These are phyloP conservation scores for Perca fluviatilis DNA, from an alignment of 2,113 vertebrate species.

Conservation along the genomic window DNA sequence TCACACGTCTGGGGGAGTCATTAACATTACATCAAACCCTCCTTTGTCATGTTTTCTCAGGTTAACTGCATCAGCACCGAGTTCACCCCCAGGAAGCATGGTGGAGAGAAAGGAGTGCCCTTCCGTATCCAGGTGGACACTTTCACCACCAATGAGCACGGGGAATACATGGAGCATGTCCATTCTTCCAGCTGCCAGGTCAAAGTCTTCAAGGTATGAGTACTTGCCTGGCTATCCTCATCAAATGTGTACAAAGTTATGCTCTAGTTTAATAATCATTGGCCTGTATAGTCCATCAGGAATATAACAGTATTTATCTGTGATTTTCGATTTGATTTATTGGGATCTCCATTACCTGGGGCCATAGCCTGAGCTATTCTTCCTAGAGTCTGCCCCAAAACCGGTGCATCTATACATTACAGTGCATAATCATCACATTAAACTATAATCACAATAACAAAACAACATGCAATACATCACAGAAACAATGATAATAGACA, in stretches of 20 bases:
- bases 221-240: not conserved
- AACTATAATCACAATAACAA: no score
- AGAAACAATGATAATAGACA: no score
- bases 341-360: no score
- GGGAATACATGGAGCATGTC: slow-evolving; percentile 91
- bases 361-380: no score
- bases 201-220: slow-evolving; percentile 96
- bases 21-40: not conserved
- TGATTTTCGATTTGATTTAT: no score
- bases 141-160: slow-evolving; percentile 89
- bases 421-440: no score
- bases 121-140: slow-evolving; percentile 96
- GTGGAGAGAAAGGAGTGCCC: slow-evolving; percentile 95
- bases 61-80: slow-evolving; percentile 98
- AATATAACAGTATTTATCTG: not conserved
- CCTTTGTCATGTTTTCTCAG: slow-evolving; percentile 70
- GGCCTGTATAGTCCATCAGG: not conserved
- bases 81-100: slow-evolving; percentile 95
- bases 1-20: accelerated
- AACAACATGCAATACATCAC: no score
- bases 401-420: no score
- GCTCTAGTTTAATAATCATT: not conserved
- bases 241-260: not conserved
- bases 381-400: no score
- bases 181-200: slow-evolving; percentile 96